These are phyloP conservation scores for Tyria jacobaeae DNA, from an alignment of 2,888 invertebrate genomes.

Conservation along the genomic window DNA sequence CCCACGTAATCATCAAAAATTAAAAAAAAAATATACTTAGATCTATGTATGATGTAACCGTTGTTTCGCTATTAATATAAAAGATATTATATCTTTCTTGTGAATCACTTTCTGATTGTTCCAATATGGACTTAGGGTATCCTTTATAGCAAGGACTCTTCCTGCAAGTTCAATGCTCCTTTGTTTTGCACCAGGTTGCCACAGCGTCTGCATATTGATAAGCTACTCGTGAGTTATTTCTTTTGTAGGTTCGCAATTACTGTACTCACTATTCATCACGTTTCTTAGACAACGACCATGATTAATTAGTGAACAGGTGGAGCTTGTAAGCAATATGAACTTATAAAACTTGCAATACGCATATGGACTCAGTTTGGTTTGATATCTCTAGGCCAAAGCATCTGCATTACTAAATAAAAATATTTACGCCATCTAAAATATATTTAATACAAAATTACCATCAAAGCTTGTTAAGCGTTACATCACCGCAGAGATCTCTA, in stretches of 20 bases:
- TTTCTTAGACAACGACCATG: not conserved
- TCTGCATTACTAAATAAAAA: no score
- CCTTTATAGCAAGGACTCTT: constrained; percentile 76
- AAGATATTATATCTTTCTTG: constrained; percentile 60
- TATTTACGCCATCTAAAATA: constrained; percentile 26
- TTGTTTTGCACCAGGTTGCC: constrained; percentile 74
- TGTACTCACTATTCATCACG: not conserved
- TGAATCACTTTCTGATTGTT: constrained; percentile 67
- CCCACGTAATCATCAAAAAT: no score
- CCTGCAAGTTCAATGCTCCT: constrained; percentile 81
- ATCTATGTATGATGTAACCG: constrained; percentile 50
- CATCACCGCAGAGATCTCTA: constrained; percentile 56
- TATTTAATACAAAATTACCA: constrained; percentile 32
- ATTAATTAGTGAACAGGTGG: not conserved
- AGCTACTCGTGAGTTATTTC: constrained; percentile 41
- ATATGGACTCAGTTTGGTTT: no score
- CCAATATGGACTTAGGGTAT: constrained; percentile 64
- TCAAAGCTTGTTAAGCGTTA: constrained; percentile 62
- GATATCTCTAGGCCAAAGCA: no score
- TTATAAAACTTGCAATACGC: no score
- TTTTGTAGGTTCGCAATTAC: constrained; percentile 30
- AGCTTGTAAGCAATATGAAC: no score
- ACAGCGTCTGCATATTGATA: constrained; percentile 80
- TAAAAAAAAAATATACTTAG: no score
- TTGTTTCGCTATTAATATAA: constrained; percentile 44